Percentiles rank a stretch among this genome's conserved stretches.
phyloP scores from a whole-genome alignment of 1,140 invertebrate genomes.

The Phocides pigmalion region DNA sequence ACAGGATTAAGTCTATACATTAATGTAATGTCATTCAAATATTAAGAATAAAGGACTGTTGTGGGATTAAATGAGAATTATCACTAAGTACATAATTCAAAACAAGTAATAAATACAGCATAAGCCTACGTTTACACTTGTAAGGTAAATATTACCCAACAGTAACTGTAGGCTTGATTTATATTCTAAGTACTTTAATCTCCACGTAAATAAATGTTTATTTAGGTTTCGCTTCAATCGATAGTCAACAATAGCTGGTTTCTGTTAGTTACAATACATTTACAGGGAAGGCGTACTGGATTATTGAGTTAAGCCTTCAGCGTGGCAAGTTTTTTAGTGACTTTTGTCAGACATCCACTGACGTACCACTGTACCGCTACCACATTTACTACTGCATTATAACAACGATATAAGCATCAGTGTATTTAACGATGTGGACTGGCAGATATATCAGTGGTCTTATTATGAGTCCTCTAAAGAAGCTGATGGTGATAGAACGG shows the following conservation, averaged over 20 bases:
- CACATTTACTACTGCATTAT: too few species aligned
- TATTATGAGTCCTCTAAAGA: too few species aligned
- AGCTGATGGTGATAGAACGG: too few species aligned
- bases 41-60: not conserved
- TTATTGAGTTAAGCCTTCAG: too few species aligned
- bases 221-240: conserved; percentile 12
- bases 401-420: too few species aligned
- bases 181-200: conserved; percentile 1
- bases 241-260: not conserved
- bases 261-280: not conserved
- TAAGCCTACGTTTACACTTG: conserved; percentile 18
- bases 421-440: too few species aligned
- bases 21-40: not conserved
- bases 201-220: conserved; percentile 3
- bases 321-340: too few species aligned
- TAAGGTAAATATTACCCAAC: conserved; percentile 18
- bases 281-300: not conserved
- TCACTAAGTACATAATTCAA: not conserved
- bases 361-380: too few species aligned
- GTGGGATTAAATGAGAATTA: not conserved
- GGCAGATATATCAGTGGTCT: too few species aligned
- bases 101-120: conserved; percentile 11
- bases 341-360: too few species aligned
- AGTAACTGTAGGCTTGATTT: conserved; percentile 10
- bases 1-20: not conserved